A percentile compares a stretch with the other conserved stretches of the same genome.
phyloP scores from a whole-genome alignment of 2,888 invertebrate species.

The Eupeodes luniger region DNA sequence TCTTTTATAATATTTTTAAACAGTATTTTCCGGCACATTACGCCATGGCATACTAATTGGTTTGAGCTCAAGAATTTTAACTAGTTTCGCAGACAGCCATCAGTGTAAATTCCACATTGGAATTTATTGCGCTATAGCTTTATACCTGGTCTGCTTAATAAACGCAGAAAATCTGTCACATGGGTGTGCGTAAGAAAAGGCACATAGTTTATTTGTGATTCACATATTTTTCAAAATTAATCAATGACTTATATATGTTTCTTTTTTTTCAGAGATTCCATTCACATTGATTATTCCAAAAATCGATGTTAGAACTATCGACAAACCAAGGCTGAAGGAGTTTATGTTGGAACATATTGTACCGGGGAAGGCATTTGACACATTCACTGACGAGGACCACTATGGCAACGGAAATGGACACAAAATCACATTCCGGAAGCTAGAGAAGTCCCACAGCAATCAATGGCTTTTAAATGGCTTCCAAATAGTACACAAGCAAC shows the following conservation, averaged over 20 bases:
- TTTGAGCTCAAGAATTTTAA: constrained; percentile 37
- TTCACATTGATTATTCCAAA: constrained; percentile 87
- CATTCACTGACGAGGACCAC: constrained; percentile 83
- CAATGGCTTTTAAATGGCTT: constrained; percentile 83
- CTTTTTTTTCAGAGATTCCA: constrained; percentile 85
- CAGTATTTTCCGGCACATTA: constrained; percentile 47
- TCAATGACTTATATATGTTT: constrained; percentile 25
- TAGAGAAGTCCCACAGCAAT: constrained; percentile 83
- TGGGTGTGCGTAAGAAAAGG: constrained; percentile 1
- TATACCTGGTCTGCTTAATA: not conserved
- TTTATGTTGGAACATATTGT: constrained; percentile 87
- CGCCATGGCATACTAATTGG: constrained; percentile 58
- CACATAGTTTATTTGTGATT: not conserved
- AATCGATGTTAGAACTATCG: constrained; percentile 85
- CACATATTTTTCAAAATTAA: not conserved
- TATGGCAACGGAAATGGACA: constrained; percentile 84
- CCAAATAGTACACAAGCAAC: constrained; percentile 82
- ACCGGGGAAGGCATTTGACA: constrained; percentile 85
- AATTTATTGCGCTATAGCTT: not conserved
- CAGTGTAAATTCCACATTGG: not conserved
- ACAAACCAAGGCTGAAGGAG: constrained; percentile 85
- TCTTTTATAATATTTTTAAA: constrained; percentile 23
- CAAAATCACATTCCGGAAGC: constrained; percentile 83
- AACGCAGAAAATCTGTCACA: too few relatives aligned
- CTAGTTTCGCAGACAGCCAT: constrained; percentile 1